Evolutionary conservation across 2,888 invertebrate genomes (phyloP), one percentile per base, ranked within the genome.

Genomic region (Entomobrya proxima): DNA sequence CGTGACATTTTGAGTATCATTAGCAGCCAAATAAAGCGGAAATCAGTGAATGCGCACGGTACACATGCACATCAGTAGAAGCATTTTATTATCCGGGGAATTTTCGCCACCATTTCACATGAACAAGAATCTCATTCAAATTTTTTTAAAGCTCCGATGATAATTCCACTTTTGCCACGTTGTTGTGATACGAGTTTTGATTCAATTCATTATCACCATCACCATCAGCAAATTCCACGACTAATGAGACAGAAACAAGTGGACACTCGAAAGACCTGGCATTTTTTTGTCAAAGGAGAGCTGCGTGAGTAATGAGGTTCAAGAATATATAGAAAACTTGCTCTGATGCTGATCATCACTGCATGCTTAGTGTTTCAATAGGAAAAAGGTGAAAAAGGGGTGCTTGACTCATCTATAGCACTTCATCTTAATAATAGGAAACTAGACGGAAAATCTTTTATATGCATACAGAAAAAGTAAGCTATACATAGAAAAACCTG

Each of bases 191-290:
- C 55, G 24, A 27, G 55, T 55, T 24, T 24, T 15, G 15, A 55
- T 55, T 27, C 55, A 27, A 55, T 55, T 55, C 27, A 55, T 55
- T 55, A 55, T n/a, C n/a, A n/a, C n/a, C 27, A 67, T 37, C 61
- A 52, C 13, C 50, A 18, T 50, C 32, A 78, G 67, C 47, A 64
- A 61, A 72, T 80, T 52, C 69, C 74, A 37, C 37, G 30, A 55
- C 44, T 78, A 84, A 84, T 84, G 84, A 84, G 84, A 78, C 27
- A 78, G 84, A 84, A 84, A 47, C 37, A 72, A 84, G 84, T 47
- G 78, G 35, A 47, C 69, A 84, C 84, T 84, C 67, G 84, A 84
- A 50, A 80, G 67, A 69, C 27, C 24, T 69, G 5, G 64, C 37
- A 55, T 55, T 27, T 55, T n/a, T 55, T 55, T 27, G 27, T 55